A percentile compares a stretch with the other conserved stretches of the same genome.
Evolutionary conservation across 1,140 invertebrate genomes (phyloP).

Genomic region (Sitobion miscanthi): DNA sequence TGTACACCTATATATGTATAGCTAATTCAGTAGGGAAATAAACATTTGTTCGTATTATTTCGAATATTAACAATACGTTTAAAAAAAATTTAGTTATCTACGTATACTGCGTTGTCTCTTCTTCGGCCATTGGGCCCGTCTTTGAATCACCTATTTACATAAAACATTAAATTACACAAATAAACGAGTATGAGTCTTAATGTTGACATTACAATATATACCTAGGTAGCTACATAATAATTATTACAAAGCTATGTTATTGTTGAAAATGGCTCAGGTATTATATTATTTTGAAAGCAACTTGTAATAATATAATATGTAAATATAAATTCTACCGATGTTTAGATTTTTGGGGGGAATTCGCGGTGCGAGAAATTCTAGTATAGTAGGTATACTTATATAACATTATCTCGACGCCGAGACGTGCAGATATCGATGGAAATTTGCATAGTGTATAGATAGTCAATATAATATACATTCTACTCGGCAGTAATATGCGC

Average conservation of each 20-base stretch:
- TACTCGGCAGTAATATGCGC: not conserved
- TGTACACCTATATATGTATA: not conserved
- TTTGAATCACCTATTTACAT: not conserved
- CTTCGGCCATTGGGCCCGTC: not conserved
- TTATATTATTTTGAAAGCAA: not conserved
- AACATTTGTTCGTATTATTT: not conserved
- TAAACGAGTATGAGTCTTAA: not conserved
- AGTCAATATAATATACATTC: not conserved
- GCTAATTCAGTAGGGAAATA: not conserved
- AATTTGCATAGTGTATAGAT: not conserved
- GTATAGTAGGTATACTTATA: not conserved
- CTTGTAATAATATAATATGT: not conserved
- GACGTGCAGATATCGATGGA: not conserved
- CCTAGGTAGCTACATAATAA: not conserved
- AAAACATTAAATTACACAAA: not conserved
- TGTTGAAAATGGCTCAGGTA: not conserved
- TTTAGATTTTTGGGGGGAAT: not conserved
- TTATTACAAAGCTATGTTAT: not conserved
- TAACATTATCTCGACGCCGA: not conserved
- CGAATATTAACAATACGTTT: not conserved
- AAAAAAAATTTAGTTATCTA: not conserved
- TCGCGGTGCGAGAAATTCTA: not conserved
- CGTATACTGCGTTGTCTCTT: not conserved
- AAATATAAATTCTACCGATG: not conserved
- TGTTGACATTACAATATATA: not conserved